A percentile compares a stretch with the other conserved stretches of the same genome.
Evolutionary conservation across 1,140 invertebrate species (phyloP).

Genomic region (Microplitis demolitor): DNA sequence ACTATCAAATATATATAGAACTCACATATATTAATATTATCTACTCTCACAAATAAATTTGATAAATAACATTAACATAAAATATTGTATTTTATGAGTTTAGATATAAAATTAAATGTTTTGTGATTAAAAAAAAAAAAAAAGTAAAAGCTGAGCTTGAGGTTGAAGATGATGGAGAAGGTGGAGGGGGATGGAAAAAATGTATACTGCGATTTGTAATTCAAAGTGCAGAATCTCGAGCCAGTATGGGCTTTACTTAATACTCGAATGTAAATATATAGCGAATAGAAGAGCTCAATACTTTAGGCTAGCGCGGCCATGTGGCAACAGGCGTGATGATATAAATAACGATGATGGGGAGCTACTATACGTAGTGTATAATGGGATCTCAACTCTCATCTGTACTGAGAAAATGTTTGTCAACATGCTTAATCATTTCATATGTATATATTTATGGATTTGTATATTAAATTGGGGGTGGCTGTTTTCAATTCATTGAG

Average conservation of each 20-base stretch:
- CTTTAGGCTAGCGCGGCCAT: background rate
- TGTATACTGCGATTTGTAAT: conserved; percentile 5
- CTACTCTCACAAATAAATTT: too few relatives aligned
- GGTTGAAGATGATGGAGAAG: background rate
- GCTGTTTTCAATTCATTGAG: too few relatives aligned
- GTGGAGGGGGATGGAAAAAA: background rate
- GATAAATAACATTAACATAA: too few relatives aligned
- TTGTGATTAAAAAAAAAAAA: too few relatives aligned
- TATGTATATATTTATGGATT: too few relatives aligned
- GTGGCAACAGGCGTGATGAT: background rate
- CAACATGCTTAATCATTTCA: background rate
- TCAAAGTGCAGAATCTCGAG: conserved; percentile 6
- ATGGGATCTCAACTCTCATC: background rate
- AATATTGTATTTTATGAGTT: too few relatives aligned
- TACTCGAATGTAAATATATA: too few relatives aligned
- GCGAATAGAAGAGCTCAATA: background rate
- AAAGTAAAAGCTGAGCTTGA: too few relatives aligned
- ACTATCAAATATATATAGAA: too few relatives aligned
- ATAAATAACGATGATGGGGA: conserved; percentile 8
- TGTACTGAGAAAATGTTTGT: background rate
- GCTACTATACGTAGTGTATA: background rate
- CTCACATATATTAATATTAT: too few relatives aligned
- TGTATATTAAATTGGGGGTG: too few relatives aligned
- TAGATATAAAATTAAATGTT: too few relatives aligned
- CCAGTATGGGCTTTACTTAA: background rate